These are phyloP conservation scores for Gasteruption jaculator DNA, from an alignment of 2,888 invertebrate genomes.

Conservation along the genomic window DNA sequence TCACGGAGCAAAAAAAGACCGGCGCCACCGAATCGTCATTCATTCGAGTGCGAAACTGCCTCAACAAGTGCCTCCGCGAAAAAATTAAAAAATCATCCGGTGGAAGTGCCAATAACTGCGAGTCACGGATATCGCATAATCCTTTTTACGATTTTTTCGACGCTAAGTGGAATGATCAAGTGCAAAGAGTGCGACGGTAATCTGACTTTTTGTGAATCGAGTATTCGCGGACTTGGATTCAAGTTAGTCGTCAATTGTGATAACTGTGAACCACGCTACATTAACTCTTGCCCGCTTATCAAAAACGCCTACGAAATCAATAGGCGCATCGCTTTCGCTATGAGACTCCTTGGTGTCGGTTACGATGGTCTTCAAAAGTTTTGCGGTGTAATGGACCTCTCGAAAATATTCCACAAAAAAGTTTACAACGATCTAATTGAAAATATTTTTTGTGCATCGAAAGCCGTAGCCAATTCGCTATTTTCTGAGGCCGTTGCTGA, in stretches of 20 bases:
- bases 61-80: slow-evolving; percentile 11
- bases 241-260: slow-evolving; percentile 6
- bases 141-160: slow-evolving; percentile 6
- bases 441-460: neutral
- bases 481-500: slow-evolving; percentile 1
- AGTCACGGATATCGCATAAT: slow-evolving; percentile 8
- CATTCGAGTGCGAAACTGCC: slow-evolving; percentile 3
- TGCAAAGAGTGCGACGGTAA: slow-evolving; percentile 12
- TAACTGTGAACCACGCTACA: slow-evolving; percentile 9
- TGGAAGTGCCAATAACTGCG: slow-evolving; percentile 6
- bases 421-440: slow-evolving; percentile 1
- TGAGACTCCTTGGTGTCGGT: slow-evolving; percentile 11
- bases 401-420: slow-evolving; percentile 2
- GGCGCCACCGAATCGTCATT: slow-evolving; percentile 4
- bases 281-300: slow-evolving; percentile 8
- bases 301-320: slow-evolving; percentile 9
- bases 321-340: slow-evolving; percentile 8
- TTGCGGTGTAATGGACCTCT: slow-evolving; percentile 8
- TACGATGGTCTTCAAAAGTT: slow-evolving; percentile 5
- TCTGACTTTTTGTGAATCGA: slow-evolving; percentile 11
- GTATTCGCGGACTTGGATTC: slow-evolving; percentile 5
- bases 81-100: slow-evolving; percentile 7
- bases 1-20: slow-evolving; percentile 1
- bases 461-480: neutral
- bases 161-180: neutral